Evolutionary conservation across 2,113 vertebrate species (phyloP).

Genomic region (Oenanthe melanoleuca): DNA sequence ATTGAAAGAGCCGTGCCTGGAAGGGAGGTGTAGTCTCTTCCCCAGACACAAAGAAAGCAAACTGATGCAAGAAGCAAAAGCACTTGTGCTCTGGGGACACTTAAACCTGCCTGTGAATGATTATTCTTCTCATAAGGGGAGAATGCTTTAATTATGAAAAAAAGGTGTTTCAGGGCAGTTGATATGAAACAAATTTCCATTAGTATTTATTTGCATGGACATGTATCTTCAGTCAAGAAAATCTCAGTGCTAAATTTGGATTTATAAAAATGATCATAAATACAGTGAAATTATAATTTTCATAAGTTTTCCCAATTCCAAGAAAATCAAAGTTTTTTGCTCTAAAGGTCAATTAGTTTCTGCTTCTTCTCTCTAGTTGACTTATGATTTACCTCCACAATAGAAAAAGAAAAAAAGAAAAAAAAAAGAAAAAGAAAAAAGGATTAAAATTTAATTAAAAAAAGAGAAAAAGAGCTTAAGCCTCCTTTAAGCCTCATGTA

Average conservation of each 20-base stretch:
- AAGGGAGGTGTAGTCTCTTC: conserved; percentile 16
- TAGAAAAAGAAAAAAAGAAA: neutral
- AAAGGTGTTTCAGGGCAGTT: neutral
- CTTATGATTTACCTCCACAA: conserved; percentile 5
- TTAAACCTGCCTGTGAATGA: conserved; percentile 5
- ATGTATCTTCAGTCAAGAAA: neutral
- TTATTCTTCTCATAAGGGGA: neutral
- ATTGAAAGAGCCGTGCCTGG: conserved; percentile 5
- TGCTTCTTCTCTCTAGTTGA: conserved; percentile 26
- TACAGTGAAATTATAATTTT: neutral
- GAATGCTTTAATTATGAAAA: conserved; percentile 4
- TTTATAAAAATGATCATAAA: neutral
- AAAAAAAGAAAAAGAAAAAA: too few species aligned
- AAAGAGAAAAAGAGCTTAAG: conserved; percentile 41
- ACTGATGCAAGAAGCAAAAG: conserved; percentile 27
- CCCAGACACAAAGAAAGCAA: conserved; percentile 18
- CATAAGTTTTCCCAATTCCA: neutral
- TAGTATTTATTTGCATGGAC: neutral
- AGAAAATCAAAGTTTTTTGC: neutral
- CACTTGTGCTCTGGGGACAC: neutral
- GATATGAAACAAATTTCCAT: neutral
- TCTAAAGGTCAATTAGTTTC: neutral
- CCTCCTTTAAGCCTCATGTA: neutral
- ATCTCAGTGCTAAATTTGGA: neutral
- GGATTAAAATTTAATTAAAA: conserved; percentile 48